phyloP scores from a whole-genome alignment of 2,113 vertebrate genomes.

The Eira barbara region DNA sequence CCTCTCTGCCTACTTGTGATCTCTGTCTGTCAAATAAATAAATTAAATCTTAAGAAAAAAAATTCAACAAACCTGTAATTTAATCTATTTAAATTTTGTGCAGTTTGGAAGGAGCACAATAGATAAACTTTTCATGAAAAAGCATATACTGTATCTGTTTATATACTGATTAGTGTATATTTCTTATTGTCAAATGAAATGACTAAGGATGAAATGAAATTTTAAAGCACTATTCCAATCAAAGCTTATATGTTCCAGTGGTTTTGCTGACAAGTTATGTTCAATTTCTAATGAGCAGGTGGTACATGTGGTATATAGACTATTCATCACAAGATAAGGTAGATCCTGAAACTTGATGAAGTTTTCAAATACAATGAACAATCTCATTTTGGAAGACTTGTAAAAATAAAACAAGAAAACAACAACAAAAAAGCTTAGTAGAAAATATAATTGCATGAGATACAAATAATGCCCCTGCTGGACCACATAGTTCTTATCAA shows the following conservation, averaged over 20 bases:
- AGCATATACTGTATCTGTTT: background rate
- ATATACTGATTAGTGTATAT: background rate
- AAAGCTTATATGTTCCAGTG: background rate
- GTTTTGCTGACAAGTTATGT: background rate
- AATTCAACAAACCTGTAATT: background rate
- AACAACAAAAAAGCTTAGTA: background rate
- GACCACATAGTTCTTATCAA: background rate
- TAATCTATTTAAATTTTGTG: background rate
- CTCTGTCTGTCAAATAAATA: too few relatives aligned
- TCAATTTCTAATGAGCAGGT: background rate
- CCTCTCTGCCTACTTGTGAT: too few relatives aligned
- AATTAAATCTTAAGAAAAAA: background rate
- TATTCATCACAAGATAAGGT: background rate
- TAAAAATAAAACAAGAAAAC: background rate
- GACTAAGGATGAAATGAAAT: background rate
- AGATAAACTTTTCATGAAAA: background rate
- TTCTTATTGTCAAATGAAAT: constrained; percentile 12
- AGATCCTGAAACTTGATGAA: background rate
- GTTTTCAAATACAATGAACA: background rate
- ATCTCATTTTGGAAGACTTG: background rate
- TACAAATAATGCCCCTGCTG: background rate
- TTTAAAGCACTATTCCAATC: constrained; percentile 17
- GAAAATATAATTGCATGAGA: background rate
- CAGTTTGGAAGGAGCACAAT: background rate
- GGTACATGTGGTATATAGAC: background rate